Conservation (phyloP, 2,113 vertebrate genomes). For the Xenopus laevis region DNA sequence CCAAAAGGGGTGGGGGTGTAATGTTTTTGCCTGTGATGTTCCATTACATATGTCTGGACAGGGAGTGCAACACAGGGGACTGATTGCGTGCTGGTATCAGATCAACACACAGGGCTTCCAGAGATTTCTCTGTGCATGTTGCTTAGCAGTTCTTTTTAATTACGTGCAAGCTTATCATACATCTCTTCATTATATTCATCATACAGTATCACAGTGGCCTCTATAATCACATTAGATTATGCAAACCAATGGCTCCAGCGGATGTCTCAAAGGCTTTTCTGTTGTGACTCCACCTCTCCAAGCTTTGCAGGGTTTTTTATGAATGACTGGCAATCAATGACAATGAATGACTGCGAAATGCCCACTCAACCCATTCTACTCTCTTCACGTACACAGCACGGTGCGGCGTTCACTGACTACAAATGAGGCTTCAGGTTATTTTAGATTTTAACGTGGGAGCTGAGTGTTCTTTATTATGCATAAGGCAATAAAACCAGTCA, state of each 20-base stretch:
- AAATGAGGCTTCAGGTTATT: slow-evolving; percentile 59
- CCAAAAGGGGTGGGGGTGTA: neutral
- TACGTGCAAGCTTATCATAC: slow-evolving; percentile 51
- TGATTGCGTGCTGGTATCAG: neutral
- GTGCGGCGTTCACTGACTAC: slow-evolving; percentile 55
- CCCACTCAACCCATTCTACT: slow-evolving; percentile 67
- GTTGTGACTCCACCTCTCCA: slow-evolving; percentile 59
- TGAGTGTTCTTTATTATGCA: slow-evolving; percentile 53
- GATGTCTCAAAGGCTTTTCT: slow-evolving; percentile 52
- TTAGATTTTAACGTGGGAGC: slow-evolving; percentile 56
- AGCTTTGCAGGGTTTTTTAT: slow-evolving; percentile 60
- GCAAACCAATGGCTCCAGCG: slow-evolving; percentile 54
- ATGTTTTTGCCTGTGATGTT: neutral
- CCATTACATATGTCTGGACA: neutral
- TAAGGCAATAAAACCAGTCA: slow-evolving; percentile 17
- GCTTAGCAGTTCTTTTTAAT: slow-evolving; percentile 46
- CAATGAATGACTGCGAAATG: slow-evolving; percentile 67
- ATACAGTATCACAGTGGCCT: slow-evolving; percentile 47
- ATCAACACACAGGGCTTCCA: neutral
- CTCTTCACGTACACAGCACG: slow-evolving; percentile 53
- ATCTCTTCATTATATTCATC: slow-evolving; percentile 50
- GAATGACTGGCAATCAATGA: slow-evolving; percentile 71
- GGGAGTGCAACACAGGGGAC: neutral
- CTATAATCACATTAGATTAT: slow-evolving; percentile 56
- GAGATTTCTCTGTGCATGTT: slow-evolving; percentile 25